Conservation (phyloP, 2,797 vertebrate species). For the Pipistrellus pipistrellus region DNA sequence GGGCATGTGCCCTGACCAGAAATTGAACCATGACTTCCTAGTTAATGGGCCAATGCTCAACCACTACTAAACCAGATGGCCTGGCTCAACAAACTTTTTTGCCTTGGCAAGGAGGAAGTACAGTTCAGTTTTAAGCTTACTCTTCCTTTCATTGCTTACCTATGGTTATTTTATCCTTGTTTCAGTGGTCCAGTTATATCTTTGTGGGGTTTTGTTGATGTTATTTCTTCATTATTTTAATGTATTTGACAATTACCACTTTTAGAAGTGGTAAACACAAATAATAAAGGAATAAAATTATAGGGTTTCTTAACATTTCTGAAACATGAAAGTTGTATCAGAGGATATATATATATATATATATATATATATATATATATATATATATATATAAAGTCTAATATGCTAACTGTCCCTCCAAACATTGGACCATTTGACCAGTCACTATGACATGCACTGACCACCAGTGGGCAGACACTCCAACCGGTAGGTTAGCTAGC, state of each 20-base stretch:
- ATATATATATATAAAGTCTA: too few species aligned
- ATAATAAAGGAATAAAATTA: constrained; percentile 24
- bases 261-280: background rate
- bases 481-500: too few species aligned
- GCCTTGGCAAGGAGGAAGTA: background rate
- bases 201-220: background rate
- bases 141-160: background rate
- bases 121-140: background rate
- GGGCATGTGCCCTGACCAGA: too few species aligned
- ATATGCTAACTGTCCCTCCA: too few species aligned
- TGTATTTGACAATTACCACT: background rate
- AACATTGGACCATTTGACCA: too few species aligned
- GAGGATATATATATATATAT: background rate
- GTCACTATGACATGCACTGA: too few species aligned
- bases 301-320: background rate
- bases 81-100: background rate
- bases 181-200: background rate
- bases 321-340: constrained; percentile 13
- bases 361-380: too few species aligned
- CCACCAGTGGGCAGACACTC: too few species aligned
- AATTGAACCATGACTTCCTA: too few species aligned
- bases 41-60: too few species aligned
- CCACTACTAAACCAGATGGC: too few species aligned
- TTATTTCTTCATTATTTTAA: constrained; percentile 30
- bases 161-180: constrained; percentile 13